Conservation (phyloP, 2,888 invertebrate species). For the Nemotelus pantherinus region DNA sequence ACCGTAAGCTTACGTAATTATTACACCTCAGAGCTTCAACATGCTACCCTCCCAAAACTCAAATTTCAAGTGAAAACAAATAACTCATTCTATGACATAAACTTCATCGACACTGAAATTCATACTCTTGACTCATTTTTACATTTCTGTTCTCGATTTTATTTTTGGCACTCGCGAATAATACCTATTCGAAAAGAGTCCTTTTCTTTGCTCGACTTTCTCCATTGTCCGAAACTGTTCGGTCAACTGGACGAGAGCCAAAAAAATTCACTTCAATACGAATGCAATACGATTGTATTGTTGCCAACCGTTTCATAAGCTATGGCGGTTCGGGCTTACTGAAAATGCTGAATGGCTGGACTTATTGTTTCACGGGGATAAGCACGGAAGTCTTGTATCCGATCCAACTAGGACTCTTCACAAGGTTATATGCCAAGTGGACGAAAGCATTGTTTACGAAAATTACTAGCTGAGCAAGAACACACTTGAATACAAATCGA, state of each 20-base stretch:
- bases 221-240: background rate
- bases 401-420: background rate
- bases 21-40: no score
- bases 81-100: no score
- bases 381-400: background rate
- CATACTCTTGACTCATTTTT: no score
- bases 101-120: no score
- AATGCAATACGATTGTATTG: conserved; percentile 3
- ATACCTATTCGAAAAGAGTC: background rate
- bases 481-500: background rate
- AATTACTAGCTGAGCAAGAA: conserved; percentile 1
- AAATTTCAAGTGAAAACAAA: no score
- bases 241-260: conserved; percentile 5
- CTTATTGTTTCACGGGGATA: background rate
- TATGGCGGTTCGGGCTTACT: no score
- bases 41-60: no score
- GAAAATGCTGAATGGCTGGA: background rate
- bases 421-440: background rate
- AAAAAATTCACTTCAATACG: background rate
- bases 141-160: background rate
- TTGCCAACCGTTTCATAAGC: background rate
- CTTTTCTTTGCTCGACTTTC: background rate
- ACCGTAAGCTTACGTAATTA: no score
- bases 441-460: background rate
- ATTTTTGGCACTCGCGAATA: background rate